A percentile compares a stretch with the other conserved stretches of the same genome.
Evolutionary conservation across 92 coral and sea anemone species (phyloP).

Genomic region (Porites cylindrica): DNA sequence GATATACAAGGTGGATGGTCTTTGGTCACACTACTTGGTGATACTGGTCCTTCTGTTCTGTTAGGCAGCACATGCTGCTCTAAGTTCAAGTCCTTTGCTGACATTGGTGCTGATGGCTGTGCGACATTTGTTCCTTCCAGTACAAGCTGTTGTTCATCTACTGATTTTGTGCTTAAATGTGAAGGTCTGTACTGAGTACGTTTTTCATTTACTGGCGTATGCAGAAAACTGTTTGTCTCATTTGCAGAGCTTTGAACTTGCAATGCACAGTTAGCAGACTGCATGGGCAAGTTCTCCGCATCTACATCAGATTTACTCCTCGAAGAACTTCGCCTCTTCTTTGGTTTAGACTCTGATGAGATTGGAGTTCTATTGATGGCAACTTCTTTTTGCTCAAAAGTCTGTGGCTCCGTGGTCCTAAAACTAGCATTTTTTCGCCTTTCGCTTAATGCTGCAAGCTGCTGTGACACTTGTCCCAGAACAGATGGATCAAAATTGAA

Average conservation of each 20-base stretch:
- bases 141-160: constrained; percentile 15
- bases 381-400: constrained; percentile 16
- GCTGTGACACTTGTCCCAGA: constrained; percentile 55
- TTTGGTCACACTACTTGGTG: not conserved
- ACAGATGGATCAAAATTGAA: constrained; percentile 53
- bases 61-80: constrained; percentile 16
- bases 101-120: constrained; percentile 25
- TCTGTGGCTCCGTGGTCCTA: constrained; percentile 11
- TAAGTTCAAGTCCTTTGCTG: constrained; percentile 26
- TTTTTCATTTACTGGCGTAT: not conserved
- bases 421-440: constrained; percentile 38
- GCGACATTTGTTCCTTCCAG: not conserved
- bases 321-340: constrained; percentile 38
- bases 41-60: constrained; percentile 18
- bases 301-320: constrained; percentile 33
- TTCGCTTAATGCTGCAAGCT: constrained; percentile 51
- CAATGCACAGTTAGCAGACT: not conserved
- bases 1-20: constrained; percentile 6
- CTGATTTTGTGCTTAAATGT: constrained; percentile 43
- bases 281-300: not conserved
- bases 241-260: not conserved
- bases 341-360: constrained; percentile 19
- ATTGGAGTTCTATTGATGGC: not conserved
- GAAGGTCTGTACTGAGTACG: constrained; percentile 29
- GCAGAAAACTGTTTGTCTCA: not conserved